Conservation (phyloP, 2,113 vertebrate species). For the Pao palembangensis region DNA sequence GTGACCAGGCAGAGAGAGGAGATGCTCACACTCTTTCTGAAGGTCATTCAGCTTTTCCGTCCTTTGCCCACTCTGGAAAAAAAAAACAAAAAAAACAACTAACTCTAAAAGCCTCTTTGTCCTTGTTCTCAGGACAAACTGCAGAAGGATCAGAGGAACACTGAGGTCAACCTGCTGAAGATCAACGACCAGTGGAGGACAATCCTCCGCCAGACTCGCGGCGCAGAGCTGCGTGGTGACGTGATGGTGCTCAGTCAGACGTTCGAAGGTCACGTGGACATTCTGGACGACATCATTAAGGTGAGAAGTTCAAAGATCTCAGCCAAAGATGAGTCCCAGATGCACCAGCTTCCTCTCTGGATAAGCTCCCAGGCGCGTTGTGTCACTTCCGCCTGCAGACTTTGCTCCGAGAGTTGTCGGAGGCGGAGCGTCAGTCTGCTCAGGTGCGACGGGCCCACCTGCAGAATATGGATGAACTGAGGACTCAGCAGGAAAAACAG, state of each 20-base stretch:
- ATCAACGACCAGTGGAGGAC: constrained; percentile 39
- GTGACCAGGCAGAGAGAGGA: constrained; percentile 44
- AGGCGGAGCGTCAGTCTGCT: constrained; percentile 33
- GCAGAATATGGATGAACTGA: constrained; percentile 21
- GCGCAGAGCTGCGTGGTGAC: not conserved
- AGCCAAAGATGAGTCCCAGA: not conserved
- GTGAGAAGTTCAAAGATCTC: constrained; percentile 14
- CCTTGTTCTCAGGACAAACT: constrained; percentile 58
- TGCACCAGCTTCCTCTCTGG: not conserved
- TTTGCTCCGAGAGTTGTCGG: constrained; percentile 18
- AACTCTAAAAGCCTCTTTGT: too few species aligned
- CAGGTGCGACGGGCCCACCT: constrained; percentile 29
- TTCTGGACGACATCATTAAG: constrained; percentile 26
- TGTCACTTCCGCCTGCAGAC: constrained; percentile 22
- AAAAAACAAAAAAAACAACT: not conserved
- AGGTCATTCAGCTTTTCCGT: constrained; percentile 12
- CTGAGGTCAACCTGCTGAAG: constrained; percentile 30
- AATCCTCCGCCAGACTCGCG: constrained; percentile 18
- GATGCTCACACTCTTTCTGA: constrained; percentile 39
- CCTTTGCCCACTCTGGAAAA: too few species aligned
- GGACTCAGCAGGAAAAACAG: constrained; percentile 10
- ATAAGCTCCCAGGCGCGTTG: accelerated
- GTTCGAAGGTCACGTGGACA: constrained; percentile 41
- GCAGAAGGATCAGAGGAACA: constrained; percentile 55
- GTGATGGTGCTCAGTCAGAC: constrained; percentile 16